Evolutionary conservation across 2,797 vertebrate species (phyloP).

Genomic region (Ara ararauna): DNA sequence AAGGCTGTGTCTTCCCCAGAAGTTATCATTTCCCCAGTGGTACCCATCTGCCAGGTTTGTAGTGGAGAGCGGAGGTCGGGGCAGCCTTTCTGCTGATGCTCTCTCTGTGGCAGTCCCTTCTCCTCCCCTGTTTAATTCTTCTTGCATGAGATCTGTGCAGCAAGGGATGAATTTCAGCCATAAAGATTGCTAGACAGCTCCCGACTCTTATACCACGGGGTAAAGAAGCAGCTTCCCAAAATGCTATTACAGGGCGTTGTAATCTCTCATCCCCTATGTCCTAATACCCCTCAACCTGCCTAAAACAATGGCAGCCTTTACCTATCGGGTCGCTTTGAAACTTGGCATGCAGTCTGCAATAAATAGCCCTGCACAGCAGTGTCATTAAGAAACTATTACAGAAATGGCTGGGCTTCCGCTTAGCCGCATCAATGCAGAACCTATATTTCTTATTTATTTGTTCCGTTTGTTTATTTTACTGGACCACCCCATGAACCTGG

Average conservation of each 20-base stretch:
- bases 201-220: constrained; percentile 19
- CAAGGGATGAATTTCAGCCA: constrained; percentile 54
- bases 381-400: constrained; percentile 70
- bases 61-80: accelerated
- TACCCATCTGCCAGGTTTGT: too few species aligned
- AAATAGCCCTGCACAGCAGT: constrained; percentile 53
- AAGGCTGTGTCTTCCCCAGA: neutral
- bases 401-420: constrained; percentile 48
- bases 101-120: neutral
- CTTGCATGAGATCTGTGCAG: neutral
- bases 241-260: neutral
- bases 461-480: constrained; percentile 82
- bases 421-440: constrained; percentile 58
- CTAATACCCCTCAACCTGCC: neutral
- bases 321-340: constrained; percentile 2
- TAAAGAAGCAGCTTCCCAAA: constrained; percentile 56
- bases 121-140: neutral
- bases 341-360: neutral
- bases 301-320: constrained; percentile 36
- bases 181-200: constrained; percentile 61
- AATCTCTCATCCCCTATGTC: neutral
- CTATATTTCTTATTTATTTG: constrained; percentile 79
- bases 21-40: accelerated
- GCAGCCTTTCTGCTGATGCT: neutral
- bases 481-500: constrained; percentile 82